Percentiles rank a stretch among this genome's conserved stretches.
These are phyloP conservation scores for Poeciliopsis retropinna DNA, from an alignment of 2,113 vertebrate genomes.

Conservation along the genomic window DNA sequence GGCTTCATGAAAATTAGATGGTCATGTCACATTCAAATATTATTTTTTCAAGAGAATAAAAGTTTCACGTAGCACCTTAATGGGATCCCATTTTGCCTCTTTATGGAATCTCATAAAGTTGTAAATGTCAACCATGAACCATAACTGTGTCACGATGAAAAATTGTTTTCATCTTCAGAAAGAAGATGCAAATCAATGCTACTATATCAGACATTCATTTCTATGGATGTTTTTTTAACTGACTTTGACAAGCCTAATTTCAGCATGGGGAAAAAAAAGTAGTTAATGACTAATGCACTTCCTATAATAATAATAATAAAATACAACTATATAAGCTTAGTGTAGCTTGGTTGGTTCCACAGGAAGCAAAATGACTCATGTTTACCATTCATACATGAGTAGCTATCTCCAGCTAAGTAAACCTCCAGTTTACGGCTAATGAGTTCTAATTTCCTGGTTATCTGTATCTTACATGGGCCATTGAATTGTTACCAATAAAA, in stretches of 20 bases:
- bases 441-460: background rate
- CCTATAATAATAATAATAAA: background rate
- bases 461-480: too few species aligned
- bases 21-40: background rate
- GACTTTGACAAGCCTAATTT: background rate
- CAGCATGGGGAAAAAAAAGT: background rate
- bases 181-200: constrained; percentile 8
- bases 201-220: background rate
- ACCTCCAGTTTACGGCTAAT: background rate
- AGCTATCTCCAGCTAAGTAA: background rate
- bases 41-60: background rate
- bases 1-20: constrained; percentile 3
- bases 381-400: background rate
- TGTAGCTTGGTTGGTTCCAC: background rate
- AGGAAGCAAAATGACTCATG: too few species aligned
- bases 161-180: background rate
- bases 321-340: background rate
- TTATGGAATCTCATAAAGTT: constrained; percentile 9
- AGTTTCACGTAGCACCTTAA: background rate
- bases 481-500: background rate
- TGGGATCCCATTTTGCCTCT: background rate
- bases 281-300: background rate
- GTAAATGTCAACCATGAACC: constrained; percentile 1
- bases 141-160: background rate
- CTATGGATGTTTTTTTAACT: background rate